These are phyloP conservation scores for Strigamia transsilvanica DNA, from an alignment of 2,888 invertebrate species.

Conservation along the genomic window DNA sequence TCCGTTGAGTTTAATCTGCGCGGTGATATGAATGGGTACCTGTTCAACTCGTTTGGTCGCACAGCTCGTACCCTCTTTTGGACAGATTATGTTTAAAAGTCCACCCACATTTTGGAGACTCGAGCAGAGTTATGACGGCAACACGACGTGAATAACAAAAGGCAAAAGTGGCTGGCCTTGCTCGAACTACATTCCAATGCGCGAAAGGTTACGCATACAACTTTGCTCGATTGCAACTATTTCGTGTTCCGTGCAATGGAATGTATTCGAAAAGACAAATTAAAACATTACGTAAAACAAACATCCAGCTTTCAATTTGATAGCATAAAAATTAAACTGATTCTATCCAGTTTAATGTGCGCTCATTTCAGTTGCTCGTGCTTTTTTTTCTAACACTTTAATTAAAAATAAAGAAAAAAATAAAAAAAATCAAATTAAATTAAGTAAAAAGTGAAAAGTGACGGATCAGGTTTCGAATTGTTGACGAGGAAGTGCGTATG, in stretches of 20 bases:
- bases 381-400: not conserved
- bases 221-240: conserved; percentile 35
- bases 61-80: not conserved
- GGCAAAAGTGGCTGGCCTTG: conserved; percentile 45
- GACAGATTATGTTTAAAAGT: conserved; percentile 28
- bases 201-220: conserved; percentile 45
- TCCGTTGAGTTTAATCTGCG: not conserved
- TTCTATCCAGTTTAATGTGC: not conserved
- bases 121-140: conserved; percentile 13
- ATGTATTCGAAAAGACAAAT: not conserved
- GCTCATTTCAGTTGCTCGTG: not conserved
- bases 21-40: not conserved
- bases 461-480: not conserved
- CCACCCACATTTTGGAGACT: conserved; percentile 40
- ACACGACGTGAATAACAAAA: conserved; percentile 39
- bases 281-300: not conserved
- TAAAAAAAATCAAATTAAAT: not conserved
- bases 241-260: conserved; percentile 24
- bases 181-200: conserved; percentile 38
- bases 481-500: conserved; percentile 68
- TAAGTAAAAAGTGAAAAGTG: not conserved
- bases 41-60: conserved; percentile 25
- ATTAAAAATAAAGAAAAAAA: not conserved
- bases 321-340: not conserved
- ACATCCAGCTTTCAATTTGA: not conserved